Percentiles rank a stretch among this genome's conserved stretches.
Evolutionary conservation across 2,113 vertebrate species (phyloP).

Genomic region (Gobiocypris rarus): DNA sequence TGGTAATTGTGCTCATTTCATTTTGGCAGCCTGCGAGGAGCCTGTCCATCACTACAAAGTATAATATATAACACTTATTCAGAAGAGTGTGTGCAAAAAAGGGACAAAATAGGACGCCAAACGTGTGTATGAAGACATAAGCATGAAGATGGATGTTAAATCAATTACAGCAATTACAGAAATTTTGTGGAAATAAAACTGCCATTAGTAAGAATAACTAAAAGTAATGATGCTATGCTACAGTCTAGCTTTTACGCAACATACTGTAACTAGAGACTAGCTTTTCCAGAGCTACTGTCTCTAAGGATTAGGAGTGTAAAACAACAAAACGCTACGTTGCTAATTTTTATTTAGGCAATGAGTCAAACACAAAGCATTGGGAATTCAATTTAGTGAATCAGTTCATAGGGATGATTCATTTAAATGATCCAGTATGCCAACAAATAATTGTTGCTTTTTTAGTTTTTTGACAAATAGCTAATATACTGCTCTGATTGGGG

Average conservation of each 20-base stretch:
- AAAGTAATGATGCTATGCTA: slow-evolving; percentile 9
- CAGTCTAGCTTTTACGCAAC: background rate
- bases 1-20: slow-evolving; percentile 58
- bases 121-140: background rate
- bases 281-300: background rate
- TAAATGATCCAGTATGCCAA: background rate
- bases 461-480: background rate
- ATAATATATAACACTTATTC: slow-evolving; percentile 43
- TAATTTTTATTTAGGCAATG: background rate
- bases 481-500: background rate
- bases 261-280: background rate
- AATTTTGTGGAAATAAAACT: background rate
- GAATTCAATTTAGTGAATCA: background rate
- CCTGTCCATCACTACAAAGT: slow-evolving; percentile 55
- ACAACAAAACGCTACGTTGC: background rate
- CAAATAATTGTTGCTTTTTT: background rate
- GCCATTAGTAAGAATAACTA: background rate
- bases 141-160: background rate
- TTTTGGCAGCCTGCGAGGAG: slow-evolving; percentile 53
- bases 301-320: background rate
- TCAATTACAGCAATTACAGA: background rate
- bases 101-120: background rate
- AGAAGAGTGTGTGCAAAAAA: background rate
- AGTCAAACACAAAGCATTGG: too few relatives aligned
- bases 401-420: background rate